These are phyloP conservation scores for Ips nitidus DNA, from an alignment of 1,140 invertebrate genomes.

Conservation along the genomic window DNA sequence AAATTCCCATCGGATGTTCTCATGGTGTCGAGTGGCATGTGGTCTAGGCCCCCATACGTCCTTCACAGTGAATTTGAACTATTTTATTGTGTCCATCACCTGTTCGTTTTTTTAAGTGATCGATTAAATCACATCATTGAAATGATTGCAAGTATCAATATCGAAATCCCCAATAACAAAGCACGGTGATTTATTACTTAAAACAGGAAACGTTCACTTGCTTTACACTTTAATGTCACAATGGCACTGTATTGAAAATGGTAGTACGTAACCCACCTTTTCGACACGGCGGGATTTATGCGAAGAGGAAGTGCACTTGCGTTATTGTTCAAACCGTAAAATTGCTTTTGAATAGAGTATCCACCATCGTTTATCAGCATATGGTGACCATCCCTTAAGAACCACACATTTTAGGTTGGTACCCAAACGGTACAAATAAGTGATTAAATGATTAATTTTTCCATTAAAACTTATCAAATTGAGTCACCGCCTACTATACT, in stretches of 20 bases:
- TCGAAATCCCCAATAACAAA: no score
- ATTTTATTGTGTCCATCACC: not conserved
- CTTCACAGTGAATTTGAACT: slow-evolving; percentile 14
- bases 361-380: not conserved
- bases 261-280: not conserved
- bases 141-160: no score
- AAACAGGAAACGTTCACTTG: slow-evolving; percentile 2
- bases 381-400: no score
- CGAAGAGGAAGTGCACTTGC: not conserved
- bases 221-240: not conserved
- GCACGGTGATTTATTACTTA: not conserved
- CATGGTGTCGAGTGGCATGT: slow-evolving; percentile 46
- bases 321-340: not conserved
- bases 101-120: no score
- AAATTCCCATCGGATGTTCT: slow-evolving; percentile 44
- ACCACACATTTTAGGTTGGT: no score
- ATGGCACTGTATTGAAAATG: not conserved
- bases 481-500: no score
- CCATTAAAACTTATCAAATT: no score
- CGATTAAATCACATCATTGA: no score
- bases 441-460: no score
- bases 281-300: not conserved
- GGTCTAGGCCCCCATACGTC: slow-evolving; percentile 27
- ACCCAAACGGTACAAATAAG: no score
- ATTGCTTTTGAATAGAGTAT: not conserved